Evolutionary conservation across 2,888 invertebrate genomes (phyloP).

Genomic region (Sinodicranocentrus sp.): DNA sequence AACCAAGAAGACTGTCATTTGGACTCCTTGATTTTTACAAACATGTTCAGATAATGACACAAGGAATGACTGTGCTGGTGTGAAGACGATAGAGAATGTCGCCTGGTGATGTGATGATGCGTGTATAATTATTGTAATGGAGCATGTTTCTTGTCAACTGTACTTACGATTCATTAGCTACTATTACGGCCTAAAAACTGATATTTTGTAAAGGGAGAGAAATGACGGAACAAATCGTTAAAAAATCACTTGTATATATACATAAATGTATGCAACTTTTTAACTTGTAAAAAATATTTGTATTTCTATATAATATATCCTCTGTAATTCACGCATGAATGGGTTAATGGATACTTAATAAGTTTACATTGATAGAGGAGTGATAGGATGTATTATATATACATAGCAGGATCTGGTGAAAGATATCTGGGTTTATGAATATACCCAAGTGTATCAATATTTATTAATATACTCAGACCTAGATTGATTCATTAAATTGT

Average conservation of each 20-base stretch:
- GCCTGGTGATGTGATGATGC: slow-evolving; percentile 10
- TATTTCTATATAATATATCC: background rate
- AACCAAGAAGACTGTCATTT: slow-evolving; percentile 88
- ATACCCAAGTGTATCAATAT: too few species aligned
- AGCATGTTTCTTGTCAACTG: slow-evolving; percentile 12
- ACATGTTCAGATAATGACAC: background rate
- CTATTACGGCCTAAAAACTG: background rate
- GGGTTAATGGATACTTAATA: background rate
- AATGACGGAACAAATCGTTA: too few species aligned
- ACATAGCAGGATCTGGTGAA: too few species aligned
- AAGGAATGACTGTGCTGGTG: background rate
- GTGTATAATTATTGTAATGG: slow-evolving; percentile 17
- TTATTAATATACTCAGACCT: slow-evolving; percentile 17
- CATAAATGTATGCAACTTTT: too few species aligned
- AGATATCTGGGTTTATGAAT: too few species aligned
- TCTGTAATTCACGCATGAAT: background rate
- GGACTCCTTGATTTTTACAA: slow-evolving; percentile 79
- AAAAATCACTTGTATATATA: too few species aligned
- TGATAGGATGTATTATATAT: too few species aligned
- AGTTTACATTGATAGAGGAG: background rate
- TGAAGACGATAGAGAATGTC: background rate
- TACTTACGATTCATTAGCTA: slow-evolving; percentile 2
- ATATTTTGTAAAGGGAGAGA: background rate
- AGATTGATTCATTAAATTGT: slow-evolving; percentile 14
- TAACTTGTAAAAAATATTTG: background rate